A percentile compares a stretch with the other conserved stretches of the same genome.
These are phyloP conservation scores for Drosophila prosaltans DNA, from an alignment of 1,140 invertebrate genomes.

Conservation along the genomic window DNA sequence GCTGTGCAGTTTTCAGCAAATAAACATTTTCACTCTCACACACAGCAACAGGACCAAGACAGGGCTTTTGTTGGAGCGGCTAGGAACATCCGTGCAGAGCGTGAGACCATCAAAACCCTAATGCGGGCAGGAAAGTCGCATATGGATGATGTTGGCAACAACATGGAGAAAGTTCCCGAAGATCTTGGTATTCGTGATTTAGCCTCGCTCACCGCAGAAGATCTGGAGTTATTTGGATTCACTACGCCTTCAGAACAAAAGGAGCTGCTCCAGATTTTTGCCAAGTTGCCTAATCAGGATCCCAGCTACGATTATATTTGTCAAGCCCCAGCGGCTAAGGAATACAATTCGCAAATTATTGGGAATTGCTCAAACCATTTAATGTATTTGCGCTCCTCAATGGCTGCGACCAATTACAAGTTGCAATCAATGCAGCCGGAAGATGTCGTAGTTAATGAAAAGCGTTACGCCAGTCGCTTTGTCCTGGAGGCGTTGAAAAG, in stretches of 20 bases:
- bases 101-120: conserved; percentile 38
- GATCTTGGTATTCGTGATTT: conserved; percentile 63
- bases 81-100: conserved; percentile 26
- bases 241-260: conserved; percentile 33
- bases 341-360: conserved; percentile 68
- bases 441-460: conserved; percentile 77
- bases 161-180: conserved; percentile 48
- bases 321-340: conserved; percentile 32
- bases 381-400: conserved; percentile 60
- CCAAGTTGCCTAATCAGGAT: conserved; percentile 65
- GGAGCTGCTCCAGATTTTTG: conserved; percentile 55
- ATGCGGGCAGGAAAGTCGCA: conserved; percentile 12
- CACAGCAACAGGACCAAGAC: conserved; percentile 51
- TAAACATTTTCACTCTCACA: conserved; percentile 51
- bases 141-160: background rate
- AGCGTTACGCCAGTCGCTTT: conserved; percentile 75
- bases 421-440: conserved; percentile 68
- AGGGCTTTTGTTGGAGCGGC: conserved; percentile 29
- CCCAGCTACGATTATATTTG: conserved; percentile 65
- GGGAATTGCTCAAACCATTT: conserved; percentile 64
- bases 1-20: conserved; percentile 46
- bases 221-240: conserved; percentile 69
- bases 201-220: conserved; percentile 57
- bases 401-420: conserved; percentile 74
- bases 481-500: conserved; percentile 68